Conservation (phyloP, 1,140 invertebrate species). For the Venturia canescens region DNA sequence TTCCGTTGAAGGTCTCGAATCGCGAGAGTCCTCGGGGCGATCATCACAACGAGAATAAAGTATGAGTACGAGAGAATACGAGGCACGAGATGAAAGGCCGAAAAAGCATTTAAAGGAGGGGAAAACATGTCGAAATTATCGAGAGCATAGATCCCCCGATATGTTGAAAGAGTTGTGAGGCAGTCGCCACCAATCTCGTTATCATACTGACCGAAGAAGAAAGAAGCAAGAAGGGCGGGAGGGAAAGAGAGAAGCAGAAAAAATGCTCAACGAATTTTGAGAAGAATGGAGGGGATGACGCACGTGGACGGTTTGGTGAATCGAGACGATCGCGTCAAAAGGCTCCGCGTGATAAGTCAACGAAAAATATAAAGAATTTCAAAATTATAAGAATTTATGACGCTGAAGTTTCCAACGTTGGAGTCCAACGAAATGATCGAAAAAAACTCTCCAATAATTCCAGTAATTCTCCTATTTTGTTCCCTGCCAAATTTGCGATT, state of each 20-base stretch:
- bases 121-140: conserved; percentile 18
- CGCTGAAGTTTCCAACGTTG: too few species aligned
- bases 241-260: too few species aligned
- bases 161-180: conserved; percentile 14
- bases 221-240: background rate
- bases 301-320: conserved; percentile 28
- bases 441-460: too few species aligned
- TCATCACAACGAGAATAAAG: background rate
- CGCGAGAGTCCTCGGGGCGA: background rate
- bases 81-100: background rate
- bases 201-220: background rate
- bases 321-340: conserved; percentile 21
- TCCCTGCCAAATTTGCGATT: too few species aligned
- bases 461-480: too few species aligned
- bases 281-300: background rate
- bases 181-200: background rate
- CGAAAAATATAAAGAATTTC: too few species aligned
- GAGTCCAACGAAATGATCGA: too few species aligned
- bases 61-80: conserved; percentile 11
- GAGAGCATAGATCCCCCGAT: conserved; percentile 19
- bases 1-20: conserved; percentile 6
- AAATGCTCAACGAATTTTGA: too few species aligned
- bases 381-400: too few species aligned
- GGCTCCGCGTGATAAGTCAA: conserved; percentile 21
- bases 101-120: background rate